These are phyloP conservation scores for Drosophila azteca DNA, from an alignment of 1,140 invertebrate species.

Conservation along the genomic window DNA sequence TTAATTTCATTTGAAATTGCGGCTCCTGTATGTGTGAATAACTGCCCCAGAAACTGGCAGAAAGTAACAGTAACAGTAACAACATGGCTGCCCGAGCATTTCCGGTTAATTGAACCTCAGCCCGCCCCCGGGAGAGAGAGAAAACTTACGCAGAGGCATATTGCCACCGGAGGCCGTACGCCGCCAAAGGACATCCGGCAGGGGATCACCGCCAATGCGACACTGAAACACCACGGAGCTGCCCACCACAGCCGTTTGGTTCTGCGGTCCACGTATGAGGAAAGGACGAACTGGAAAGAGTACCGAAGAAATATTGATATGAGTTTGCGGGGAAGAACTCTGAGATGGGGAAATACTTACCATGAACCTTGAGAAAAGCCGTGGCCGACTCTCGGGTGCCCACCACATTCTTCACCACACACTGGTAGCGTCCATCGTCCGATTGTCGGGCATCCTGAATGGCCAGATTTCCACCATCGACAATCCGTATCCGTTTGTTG, in stretches of 20 bases:
- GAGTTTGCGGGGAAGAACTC: too few relatives aligned
- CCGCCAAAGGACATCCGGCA: slow-evolving; percentile 90
- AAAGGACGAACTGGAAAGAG: slow-evolving; percentile 90
- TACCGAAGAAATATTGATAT: background rate
- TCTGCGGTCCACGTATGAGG: slow-evolving; percentile 90
- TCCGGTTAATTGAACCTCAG: slow-evolving; percentile 71
- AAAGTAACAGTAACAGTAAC: slow-evolving; percentile 21
- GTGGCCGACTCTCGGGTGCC: slow-evolving; percentile 90
- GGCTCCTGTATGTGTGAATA: slow-evolving; percentile 33
- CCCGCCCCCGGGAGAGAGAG: background rate
- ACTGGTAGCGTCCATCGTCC: slow-evolving; percentile 93
- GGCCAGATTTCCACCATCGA: slow-evolving; percentile 91
- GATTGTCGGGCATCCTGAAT: slow-evolving; percentile 91
- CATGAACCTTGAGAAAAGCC: slow-evolving; percentile 91
- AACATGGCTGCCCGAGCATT: slow-evolving; percentile 56
- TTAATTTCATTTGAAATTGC: slow-evolving; percentile 76
- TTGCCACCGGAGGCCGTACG: slow-evolving; percentile 88
- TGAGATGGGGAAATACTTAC: slow-evolving; percentile 85
- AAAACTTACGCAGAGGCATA: slow-evolving; percentile 87
- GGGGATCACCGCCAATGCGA: slow-evolving; percentile 89
- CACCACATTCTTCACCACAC: slow-evolving; percentile 92
- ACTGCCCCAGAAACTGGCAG: slow-evolving; percentile 29
- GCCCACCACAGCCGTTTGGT: slow-evolving; percentile 88
- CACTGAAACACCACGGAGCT: slow-evolving; percentile 92
- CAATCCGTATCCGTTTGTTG: slow-evolving; percentile 88